phyloP scores from a whole-genome alignment of 2,888 invertebrate species.

The Maniola hyperantus region DNA sequence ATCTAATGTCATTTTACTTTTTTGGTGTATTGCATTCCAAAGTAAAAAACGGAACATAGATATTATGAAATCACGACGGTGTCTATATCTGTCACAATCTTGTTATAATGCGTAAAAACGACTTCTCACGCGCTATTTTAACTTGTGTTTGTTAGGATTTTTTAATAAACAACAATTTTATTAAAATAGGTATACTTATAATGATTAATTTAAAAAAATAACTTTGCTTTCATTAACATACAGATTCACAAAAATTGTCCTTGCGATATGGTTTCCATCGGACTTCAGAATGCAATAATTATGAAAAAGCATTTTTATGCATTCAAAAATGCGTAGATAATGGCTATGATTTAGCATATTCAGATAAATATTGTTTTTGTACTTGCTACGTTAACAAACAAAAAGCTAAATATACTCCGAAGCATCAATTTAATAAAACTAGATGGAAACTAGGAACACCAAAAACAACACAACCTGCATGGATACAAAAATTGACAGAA shows the following conservation, averaged over 20 bases:
- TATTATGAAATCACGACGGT: no score
- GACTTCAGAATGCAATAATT: conserved; percentile 55
- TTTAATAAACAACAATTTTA: no score
- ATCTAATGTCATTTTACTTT: no score
- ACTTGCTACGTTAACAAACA: conserved; percentile 54
- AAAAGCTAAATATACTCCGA: conserved; percentile 45
- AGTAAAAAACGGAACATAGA: no score
- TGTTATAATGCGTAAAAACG: no score
- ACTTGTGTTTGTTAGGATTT: no score
- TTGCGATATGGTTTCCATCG: conserved; percentile 66
- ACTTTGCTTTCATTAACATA: not conserved
- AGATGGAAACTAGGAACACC: conserved; percentile 55
- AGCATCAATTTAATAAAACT: conserved; percentile 34
- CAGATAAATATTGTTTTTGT: conserved; percentile 61
- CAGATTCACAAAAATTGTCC: conserved; percentile 40
- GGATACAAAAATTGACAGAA: conserved; percentile 47
- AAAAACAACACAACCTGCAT: conserved; percentile 55
- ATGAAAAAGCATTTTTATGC: conserved; percentile 57
- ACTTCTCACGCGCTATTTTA: no score
- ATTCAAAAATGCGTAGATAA: conserved; percentile 59
- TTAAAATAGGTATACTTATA: no score
- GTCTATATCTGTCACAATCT: no score
- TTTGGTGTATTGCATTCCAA: no score
- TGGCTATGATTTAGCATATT: conserved; percentile 56
- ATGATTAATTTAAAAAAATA: no score